Evolutionary conservation across 2,888 invertebrate genomes (phyloP).

Genomic region (Diploptera punctata): DNA sequence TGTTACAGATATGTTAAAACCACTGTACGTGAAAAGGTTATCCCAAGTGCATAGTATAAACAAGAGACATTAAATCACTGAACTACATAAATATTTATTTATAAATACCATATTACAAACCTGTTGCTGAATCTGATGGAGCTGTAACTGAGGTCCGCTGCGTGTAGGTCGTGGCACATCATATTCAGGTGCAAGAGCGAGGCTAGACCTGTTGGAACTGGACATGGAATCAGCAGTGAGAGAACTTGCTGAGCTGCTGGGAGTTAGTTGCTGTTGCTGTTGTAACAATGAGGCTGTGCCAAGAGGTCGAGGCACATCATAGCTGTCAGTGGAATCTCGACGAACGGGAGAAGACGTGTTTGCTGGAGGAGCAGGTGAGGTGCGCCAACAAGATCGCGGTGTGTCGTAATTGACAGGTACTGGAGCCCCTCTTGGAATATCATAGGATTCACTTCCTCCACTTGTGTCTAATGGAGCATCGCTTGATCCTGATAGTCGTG

Average conservation of each 20-base stretch:
- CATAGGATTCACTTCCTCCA: slow-evolving; percentile 59
- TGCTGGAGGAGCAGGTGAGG: slow-evolving; percentile 45
- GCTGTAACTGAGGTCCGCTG: slow-evolving; percentile 46
- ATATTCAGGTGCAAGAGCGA: slow-evolving; percentile 69
- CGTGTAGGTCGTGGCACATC: slow-evolving; percentile 62
- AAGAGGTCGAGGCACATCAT: slow-evolving; percentile 70
- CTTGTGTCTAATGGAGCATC: background rate
- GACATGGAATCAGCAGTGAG: slow-evolving; percentile 65
- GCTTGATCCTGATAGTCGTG: slow-evolving; percentile 23
- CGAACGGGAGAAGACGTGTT: slow-evolving; percentile 34
- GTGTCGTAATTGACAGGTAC: slow-evolving; percentile 58
- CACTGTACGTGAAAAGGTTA: too few relatives aligned
- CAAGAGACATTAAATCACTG: too few relatives aligned
- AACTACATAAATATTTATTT: too few relatives aligned
- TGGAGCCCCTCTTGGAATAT: slow-evolving; percentile 67
- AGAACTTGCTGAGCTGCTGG: slow-evolving; percentile 71
- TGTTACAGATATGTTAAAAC: too few relatives aligned
- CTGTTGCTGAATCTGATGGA: slow-evolving; percentile 44
- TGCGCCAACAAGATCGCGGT: slow-evolving; percentile 52
- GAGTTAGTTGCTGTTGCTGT: slow-evolving; percentile 62
- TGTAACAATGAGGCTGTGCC: slow-evolving; percentile 44
- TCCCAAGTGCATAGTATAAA: too few relatives aligned
- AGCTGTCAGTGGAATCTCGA: slow-evolving; percentile 58
- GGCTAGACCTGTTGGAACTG: slow-evolving; percentile 61
- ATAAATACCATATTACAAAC: too few relatives aligned